Base-by-base conservation (phyloP, 92 coral and sea anemone species). In the Galaxea fascicularis region DNA sequence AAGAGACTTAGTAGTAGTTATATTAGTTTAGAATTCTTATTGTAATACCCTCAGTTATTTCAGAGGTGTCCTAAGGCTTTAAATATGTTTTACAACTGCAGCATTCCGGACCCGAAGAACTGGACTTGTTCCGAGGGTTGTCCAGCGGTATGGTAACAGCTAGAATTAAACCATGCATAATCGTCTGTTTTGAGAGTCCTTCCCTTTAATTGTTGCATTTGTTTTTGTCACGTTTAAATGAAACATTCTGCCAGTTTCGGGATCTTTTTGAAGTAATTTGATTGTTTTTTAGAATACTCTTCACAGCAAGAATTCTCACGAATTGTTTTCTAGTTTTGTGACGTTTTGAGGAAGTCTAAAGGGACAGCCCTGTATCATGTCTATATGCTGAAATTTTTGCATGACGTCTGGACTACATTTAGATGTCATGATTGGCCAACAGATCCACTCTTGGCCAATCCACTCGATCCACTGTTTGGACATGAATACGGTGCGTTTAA, bases 171-270 rank as follows among this genome's bases (percentile, higher is more conserved):
- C 51, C 30, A 29, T 57, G 79, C 51, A 74, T 54, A 26, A 74
- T 74, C 53, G 79, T 29, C 79, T 74, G 66, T 53, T 74, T 74
- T 74, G 65, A 74, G 79, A 74, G 79, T 10, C 79, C 78, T 73
- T 73, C 78, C 14, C 78, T 49, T 73, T 73, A 0, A 73, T 4
- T 18, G 62, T 30, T 73, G 31, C 63, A 18, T 74, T 74, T 74
- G 41, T 53, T 74, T 74, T 54, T 51, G 65, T 74, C 24, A 56
- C 79, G 79, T 74, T 24, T 74, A 51, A 21, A 72, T 21, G 77
- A 72, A 72, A 72, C 77, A 72, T 41, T 62, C 67, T 62, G 75
- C 56, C 10, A 70, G 75, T 70, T 70, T 44, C 60, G 77, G 77
- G 77, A 45, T 72, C 77, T 72, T 72, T 72, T 31, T 72, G 77